phyloP scores from a whole-genome alignment of 2,797 vertebrate genomes.

The Perdix hodgsoniae region DNA sequence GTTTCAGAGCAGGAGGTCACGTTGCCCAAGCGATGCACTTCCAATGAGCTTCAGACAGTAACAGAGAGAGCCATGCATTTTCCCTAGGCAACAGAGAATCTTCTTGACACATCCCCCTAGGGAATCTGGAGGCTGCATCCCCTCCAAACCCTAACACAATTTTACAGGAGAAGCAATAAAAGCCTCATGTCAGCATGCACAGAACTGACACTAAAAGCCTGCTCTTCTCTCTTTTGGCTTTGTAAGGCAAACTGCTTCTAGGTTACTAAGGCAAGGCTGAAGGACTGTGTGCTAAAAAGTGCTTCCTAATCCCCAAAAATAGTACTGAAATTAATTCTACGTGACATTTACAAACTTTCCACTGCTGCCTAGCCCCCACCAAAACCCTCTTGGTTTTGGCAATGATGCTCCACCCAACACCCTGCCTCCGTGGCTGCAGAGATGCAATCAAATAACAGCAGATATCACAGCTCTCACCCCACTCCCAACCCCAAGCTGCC shows the following conservation, averaged over 20 bases:
- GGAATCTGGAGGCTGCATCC: conserved; percentile 3
- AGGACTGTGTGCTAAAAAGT: neutral
- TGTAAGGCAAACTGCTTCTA: conserved; percentile 23
- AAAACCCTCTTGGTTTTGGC: neutral
- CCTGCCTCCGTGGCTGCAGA: neutral
- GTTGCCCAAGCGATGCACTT: neutral
- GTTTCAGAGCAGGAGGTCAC: neutral
- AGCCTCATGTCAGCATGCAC: conserved; percentile 51
- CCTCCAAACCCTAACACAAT: conserved; percentile 51
- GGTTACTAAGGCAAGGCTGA: neutral
- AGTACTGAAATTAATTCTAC: conserved; percentile 7
- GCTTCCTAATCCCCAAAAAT: conserved; percentile 11
- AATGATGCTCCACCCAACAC: neutral
- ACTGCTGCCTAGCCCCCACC: neutral
- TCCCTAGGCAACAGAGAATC: conserved; percentile 21
- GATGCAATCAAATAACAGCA: neutral
- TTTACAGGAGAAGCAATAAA: conserved; percentile 61
- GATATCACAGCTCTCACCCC: neutral
- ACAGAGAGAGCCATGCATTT: conserved; percentile 23
- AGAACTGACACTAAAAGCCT: conserved; percentile 59
- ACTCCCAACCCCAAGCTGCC: neutral
- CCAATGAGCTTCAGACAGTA: neutral
- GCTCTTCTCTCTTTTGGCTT: conserved; percentile 17
- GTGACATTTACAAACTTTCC: conserved; percentile 3
- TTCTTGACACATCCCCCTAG: conserved; percentile 27